Percentiles rank a stretch among this genome's conserved stretches.
Evolutionary conservation across 2,113 vertebrate species (phyloP).

Genomic region (Elephas maximus): DNA sequence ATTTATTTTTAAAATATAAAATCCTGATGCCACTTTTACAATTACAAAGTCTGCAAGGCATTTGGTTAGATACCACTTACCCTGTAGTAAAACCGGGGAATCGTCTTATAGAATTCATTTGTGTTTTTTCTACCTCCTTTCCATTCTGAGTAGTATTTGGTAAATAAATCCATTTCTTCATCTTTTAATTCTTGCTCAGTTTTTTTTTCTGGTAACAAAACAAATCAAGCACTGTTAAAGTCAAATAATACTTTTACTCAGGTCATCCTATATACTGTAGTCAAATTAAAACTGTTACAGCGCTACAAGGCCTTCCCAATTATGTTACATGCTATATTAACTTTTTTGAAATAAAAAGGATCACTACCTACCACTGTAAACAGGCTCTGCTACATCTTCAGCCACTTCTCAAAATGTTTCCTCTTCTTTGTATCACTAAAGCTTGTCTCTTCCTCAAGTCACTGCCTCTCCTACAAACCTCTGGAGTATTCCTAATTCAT

Average conservation of each 20-base stretch:
- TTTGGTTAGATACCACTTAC: conserved; percentile 87
- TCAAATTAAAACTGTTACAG: conserved; percentile 21
- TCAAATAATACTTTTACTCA: conserved; percentile 50
- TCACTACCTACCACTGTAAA: not conserved
- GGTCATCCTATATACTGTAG: not conserved
- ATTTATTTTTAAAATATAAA: conserved; percentile 50
- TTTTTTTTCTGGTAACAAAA: conserved; percentile 89
- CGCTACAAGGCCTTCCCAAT: conserved; percentile 24
- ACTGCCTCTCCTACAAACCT: not conserved
- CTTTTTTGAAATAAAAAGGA: conserved; percentile 54
- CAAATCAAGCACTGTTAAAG: conserved; percentile 52
- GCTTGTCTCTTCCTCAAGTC: conserved; percentile 23
- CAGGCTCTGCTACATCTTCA: not conserved
- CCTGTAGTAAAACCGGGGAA: conserved; percentile 98
- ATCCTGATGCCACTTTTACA: not conserved
- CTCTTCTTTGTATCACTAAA: not conserved
- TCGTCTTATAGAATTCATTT: conserved; percentile 91
- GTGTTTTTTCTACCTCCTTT: conserved; percentile 91
- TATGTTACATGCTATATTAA: not conserved
- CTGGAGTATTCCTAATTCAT: not conserved
- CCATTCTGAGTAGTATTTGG: conserved; percentile 96
- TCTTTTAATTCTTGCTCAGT: conserved; percentile 94
- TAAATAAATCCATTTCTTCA: conserved; percentile 96
- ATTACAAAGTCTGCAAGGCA: conserved; percentile 51
- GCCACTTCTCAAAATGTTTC: not conserved